Percentiles rank a stretch among this genome's conserved stretches.
These are phyloP conservation scores for Cirrhinus molitorella DNA, from an alignment of 2,797 vertebrate genomes.

Conservation along the genomic window DNA sequence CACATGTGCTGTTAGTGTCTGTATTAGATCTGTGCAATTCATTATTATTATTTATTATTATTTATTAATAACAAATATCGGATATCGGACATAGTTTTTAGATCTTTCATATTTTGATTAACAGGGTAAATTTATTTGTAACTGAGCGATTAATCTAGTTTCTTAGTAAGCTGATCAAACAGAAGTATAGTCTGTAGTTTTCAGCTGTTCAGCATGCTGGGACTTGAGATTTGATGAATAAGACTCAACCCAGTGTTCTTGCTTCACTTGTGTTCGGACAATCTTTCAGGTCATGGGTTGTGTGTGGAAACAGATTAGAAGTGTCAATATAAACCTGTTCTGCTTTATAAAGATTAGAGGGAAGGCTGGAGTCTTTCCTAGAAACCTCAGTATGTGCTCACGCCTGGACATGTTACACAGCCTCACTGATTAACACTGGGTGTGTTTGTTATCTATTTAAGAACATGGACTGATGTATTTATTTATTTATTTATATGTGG, in stretches of 20 bases:
- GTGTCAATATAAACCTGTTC: conserved; percentile 15
- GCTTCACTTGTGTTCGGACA: not conserved
- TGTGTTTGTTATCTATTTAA: not conserved
- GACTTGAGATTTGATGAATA: not conserved
- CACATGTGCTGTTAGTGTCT: not conserved
- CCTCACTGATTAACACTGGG: not conserved
- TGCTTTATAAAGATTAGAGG: not conserved
- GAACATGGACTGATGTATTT: not conserved
- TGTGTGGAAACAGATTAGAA: conserved; percentile 6
- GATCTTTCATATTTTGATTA: not conserved
- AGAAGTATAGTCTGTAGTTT: not conserved
- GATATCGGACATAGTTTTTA: too few species aligned
- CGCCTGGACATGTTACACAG: not conserved
- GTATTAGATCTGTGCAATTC: too few species aligned
- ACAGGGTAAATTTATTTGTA: not conserved
- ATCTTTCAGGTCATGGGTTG: not conserved
- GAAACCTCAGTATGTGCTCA: not conserved
- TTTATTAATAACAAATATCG: too few species aligned
- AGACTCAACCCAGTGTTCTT: not conserved
- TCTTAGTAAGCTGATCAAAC: not conserved
- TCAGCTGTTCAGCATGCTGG: not conserved
- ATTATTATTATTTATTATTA: not conserved
- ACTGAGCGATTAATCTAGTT: not conserved
- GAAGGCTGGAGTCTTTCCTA: not conserved
- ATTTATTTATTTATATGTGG: not conserved